These are phyloP conservation scores for Sarcophaga peregrina DNA, from an alignment of 1,140 invertebrate genomes.

Conservation along the genomic window DNA sequence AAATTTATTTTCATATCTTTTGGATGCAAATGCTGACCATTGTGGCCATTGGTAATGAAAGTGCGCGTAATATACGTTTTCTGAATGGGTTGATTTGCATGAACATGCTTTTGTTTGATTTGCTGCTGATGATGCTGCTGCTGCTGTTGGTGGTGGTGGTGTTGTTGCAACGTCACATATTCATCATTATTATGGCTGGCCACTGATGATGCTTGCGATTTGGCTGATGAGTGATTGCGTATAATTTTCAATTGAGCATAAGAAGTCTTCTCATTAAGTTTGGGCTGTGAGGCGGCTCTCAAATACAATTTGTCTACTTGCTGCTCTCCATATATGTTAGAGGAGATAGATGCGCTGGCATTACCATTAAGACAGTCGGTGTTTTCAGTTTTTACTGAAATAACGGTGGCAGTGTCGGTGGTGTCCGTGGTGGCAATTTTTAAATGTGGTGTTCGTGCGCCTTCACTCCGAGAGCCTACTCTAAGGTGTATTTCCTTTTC, in stretches of 20 bases:
- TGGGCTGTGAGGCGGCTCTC: constrained; percentile 62
- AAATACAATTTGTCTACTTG: constrained; percentile 78
- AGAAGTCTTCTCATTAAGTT: constrained; percentile 59
- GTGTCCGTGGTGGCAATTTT: constrained; percentile 67
- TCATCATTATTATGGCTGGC: constrained; percentile 59
- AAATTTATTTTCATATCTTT: constrained; percentile 49
- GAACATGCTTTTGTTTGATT: constrained; percentile 41
- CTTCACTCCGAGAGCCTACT: constrained; percentile 69
- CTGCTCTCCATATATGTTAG: constrained; percentile 53
- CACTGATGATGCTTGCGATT: constrained; percentile 45
- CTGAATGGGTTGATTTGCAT: constrained; percentile 44
- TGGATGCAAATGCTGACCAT: constrained; percentile 63
- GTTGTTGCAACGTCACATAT: constrained; percentile 59
- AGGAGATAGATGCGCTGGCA: neutral
- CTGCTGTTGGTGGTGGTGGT: constrained; percentile 43
- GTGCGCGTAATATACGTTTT: constrained; percentile 40
- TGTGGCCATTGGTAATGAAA: constrained; percentile 61
- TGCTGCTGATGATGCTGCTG: constrained; percentile 39
- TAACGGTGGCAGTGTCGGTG: constrained; percentile 47
- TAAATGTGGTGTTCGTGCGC: constrained; percentile 66
- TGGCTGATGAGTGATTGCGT: constrained; percentile 46
- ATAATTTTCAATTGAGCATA: constrained; percentile 63
- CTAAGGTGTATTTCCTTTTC: constrained; percentile 73
- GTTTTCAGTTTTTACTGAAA: constrained; percentile 21
- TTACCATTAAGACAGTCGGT: constrained; percentile 43